Evolutionary conservation across 2,113 vertebrate genomes (phyloP).

Genomic region (Siphamia tubifer): DNA sequence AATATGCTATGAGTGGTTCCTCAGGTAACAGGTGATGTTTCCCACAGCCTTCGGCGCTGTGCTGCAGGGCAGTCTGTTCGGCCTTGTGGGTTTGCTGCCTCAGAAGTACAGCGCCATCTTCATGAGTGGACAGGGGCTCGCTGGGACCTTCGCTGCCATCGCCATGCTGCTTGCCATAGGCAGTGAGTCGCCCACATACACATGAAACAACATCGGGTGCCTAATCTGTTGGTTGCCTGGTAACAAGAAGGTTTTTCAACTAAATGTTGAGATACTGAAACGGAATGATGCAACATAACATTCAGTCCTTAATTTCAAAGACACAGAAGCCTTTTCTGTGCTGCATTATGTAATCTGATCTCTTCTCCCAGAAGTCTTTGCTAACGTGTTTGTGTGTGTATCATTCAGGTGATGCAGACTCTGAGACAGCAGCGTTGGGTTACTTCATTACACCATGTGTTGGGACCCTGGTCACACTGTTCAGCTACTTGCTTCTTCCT

Average conservation of each 20-base stretch:
- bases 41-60: constrained; percentile 83
- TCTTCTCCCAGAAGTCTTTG: background rate
- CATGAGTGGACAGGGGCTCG: constrained; percentile 89
- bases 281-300: background rate
- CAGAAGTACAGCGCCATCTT: constrained; percentile 85
- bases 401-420: constrained; percentile 75
- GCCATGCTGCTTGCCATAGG: constrained; percentile 87
- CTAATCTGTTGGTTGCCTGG: constrained; percentile 36
- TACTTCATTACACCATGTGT: constrained; percentile 90
- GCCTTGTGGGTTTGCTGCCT: constrained; percentile 84
- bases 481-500: constrained; percentile 83
- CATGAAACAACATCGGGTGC: background rate
- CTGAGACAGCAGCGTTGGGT: constrained; percentile 79
- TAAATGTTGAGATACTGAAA: background rate
- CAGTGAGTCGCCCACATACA: constrained; percentile 77
- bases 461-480: constrained; percentile 82
- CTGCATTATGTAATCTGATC: rapidly evolving
- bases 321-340: background rate
- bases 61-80: constrained; percentile 87
- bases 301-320: background rate
- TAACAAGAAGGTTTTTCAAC: constrained; percentile 22
- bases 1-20: background rate
- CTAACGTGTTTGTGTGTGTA: background rate
- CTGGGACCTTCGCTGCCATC: constrained; percentile 86
- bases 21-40: background rate